These are phyloP conservation scores for Dasysyrphus tricinctus DNA, from an alignment of 2,888 invertebrate species.

Conservation along the genomic window DNA sequence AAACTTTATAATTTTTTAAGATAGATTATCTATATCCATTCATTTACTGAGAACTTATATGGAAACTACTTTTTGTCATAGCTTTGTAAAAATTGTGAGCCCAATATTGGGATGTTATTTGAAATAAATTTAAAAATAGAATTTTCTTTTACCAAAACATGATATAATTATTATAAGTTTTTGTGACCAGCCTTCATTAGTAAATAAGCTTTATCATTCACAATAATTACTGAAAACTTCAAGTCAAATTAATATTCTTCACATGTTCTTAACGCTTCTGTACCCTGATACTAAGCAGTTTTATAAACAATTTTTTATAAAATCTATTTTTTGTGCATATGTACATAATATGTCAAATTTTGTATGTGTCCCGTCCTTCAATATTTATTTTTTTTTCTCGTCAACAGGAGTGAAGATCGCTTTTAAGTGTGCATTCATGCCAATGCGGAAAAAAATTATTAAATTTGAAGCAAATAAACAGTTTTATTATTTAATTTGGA, in stretches of 20 bases:
- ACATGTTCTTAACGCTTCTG: neutral
- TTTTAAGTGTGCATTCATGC: neutral
- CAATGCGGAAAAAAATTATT: neutral
- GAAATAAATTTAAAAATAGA: too few species aligned
- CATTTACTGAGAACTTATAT: too few species aligned
- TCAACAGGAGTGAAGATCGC: neutral
- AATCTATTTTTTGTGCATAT: neutral
- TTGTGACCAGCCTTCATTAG: too few species aligned
- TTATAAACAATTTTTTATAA: neutral
- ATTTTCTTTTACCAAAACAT: neutral
- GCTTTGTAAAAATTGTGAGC: too few species aligned
- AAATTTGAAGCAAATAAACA: slow-evolving; percentile 37
- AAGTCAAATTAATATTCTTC: too few species aligned
- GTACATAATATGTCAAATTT: neutral
- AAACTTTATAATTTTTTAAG: too few species aligned
- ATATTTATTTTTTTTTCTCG: neutral
- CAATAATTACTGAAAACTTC: too few species aligned
- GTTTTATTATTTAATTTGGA: slow-evolving; percentile 23
- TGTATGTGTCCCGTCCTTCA: neutral
- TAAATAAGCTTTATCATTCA: too few species aligned
- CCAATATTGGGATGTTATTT: too few species aligned
- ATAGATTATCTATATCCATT: too few species aligned
- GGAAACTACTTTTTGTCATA: too few species aligned
- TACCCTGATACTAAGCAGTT: neutral
- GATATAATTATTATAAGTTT: too few species aligned